Percentiles rank a stretch among this genome's conserved stretches.
These are phyloP conservation scores for Rhyacophila brunnea DNA, from an alignment of 1,140 invertebrate genomes.

Conservation along the genomic window DNA sequence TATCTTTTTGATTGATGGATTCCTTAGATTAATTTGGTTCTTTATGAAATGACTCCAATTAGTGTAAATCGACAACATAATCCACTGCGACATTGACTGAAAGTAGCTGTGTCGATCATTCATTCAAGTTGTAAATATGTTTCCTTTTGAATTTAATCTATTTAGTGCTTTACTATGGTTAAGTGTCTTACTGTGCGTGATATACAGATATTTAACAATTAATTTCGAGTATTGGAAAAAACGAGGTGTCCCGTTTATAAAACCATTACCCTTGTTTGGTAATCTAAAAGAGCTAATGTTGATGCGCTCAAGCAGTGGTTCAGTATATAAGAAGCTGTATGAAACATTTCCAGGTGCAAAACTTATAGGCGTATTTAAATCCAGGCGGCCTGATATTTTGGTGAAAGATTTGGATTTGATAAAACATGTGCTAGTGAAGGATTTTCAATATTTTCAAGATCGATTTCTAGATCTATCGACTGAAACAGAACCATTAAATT, in stretches of 20 bases:
- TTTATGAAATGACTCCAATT: too few species aligned
- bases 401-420: slow-evolving; percentile 55
- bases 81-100: too few species aligned
- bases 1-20: too few species aligned
- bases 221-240: slow-evolving; percentile 41
- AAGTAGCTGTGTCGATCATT: too few species aligned
- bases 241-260: slow-evolving; percentile 40
- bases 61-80: too few species aligned
- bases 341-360: slow-evolving; percentile 31
- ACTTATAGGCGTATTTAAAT: slow-evolving; percentile 46
- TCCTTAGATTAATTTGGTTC: too few species aligned
- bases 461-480: slow-evolving; percentile 35
- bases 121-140: too few species aligned
- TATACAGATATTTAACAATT: slow-evolving; percentile 6
- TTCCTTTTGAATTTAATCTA: too few species aligned
- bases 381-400: slow-evolving; percentile 48
- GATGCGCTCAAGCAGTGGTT: slow-evolving; percentile 8
- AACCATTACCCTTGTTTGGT: slow-evolving; percentile 42
- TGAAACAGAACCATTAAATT: slow-evolving; percentile 22
- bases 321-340: slow-evolving; percentile 34
- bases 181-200: neutral
- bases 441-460: slow-evolving; percentile 56
- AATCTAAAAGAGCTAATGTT: slow-evolving; percentile 33
- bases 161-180: neutral
- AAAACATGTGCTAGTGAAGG: slow-evolving; percentile 54